phyloP scores from a whole-genome alignment of 1,140 invertebrate genomes.

The Pachyrhynchus sulphureomaculatus region DNA sequence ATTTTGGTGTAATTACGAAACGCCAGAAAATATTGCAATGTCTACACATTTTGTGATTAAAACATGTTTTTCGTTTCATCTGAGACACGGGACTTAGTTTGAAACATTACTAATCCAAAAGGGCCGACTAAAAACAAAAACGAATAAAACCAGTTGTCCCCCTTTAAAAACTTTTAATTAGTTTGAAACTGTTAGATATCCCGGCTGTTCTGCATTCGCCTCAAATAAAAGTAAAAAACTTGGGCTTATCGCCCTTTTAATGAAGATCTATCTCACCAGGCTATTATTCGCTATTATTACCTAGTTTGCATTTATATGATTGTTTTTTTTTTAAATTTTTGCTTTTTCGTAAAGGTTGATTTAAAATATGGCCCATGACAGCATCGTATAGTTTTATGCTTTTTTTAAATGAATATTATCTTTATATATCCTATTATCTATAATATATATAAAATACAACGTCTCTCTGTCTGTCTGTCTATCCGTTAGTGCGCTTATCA shows the following conservation, averaged over 20 bases:
- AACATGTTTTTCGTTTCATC: neutral
- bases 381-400: too few relatives aligned
- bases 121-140: neutral
- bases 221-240: constrained; percentile 7
- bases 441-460: too few relatives aligned
- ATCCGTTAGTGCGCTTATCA: too few relatives aligned
- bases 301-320: constrained; percentile 7
- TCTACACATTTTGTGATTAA: neutral
- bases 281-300: constrained; percentile 1
- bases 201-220: neutral
- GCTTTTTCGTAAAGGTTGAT: too few relatives aligned
- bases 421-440: too few relatives aligned
- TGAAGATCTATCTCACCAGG: neutral
- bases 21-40: too few relatives aligned
- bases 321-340: constrained; percentile 7
- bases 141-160: neutral
- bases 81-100: neutral
- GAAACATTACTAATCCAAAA: neutral
- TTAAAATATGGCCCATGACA: too few relatives aligned
- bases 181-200: constrained; percentile 2
- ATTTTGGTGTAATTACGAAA: too few relatives aligned
- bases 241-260: constrained; percentile 5
- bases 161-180: constrained; percentile 11
- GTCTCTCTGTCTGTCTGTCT: too few relatives aligned
- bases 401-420: too few relatives aligned